Conservation (phyloP, 1,140 invertebrate genomes). For the Danaus melanippus region DNA sequence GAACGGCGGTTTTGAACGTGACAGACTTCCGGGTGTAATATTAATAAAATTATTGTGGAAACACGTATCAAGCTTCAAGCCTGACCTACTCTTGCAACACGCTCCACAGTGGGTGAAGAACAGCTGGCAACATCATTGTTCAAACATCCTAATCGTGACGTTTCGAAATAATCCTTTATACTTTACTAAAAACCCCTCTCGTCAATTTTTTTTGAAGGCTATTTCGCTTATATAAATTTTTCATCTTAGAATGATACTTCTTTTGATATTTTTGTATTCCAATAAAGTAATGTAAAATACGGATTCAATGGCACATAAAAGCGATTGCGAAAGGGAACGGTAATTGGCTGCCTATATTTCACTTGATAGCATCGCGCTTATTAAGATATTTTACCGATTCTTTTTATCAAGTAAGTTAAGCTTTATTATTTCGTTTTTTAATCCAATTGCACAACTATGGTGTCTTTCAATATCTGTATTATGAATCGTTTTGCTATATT, state of each 20-base stretch:
- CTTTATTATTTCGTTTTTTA: no score
- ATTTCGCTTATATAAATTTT: no score
- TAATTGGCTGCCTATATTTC: slow-evolving; percentile 1
- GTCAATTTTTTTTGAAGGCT: no score
- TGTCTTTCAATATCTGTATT: slow-evolving; percentile 41
- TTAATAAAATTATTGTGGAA: slow-evolving; percentile 69
- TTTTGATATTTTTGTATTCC: not conserved
- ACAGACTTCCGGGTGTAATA: slow-evolving; percentile 60
- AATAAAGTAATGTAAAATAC: slow-evolving; percentile 2
- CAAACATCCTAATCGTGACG: slow-evolving; percentile 20
- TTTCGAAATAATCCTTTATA: slow-evolving; percentile 26
- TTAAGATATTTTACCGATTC: slow-evolving; percentile 20
- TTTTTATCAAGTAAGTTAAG: slow-evolving; percentile 5
- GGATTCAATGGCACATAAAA: slow-evolving; percentile 1
- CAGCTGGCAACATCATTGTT: slow-evolving; percentile 28
- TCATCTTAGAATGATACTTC: no score
- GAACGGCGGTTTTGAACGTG: slow-evolving; percentile 55
- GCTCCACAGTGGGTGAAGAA: slow-evolving; percentile 23
- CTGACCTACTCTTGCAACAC: slow-evolving; percentile 41
- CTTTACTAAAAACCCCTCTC: no score
- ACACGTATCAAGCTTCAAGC: slow-evolving; percentile 41
- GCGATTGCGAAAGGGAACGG: not conserved
- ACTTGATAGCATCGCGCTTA: slow-evolving; percentile 8
- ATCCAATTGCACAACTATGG: slow-evolving; percentile 41
- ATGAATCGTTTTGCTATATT: slow-evolving; percentile 41